Conservation (phyloP, 1,140 invertebrate species). For the Lucilia cuprina region DNA sequence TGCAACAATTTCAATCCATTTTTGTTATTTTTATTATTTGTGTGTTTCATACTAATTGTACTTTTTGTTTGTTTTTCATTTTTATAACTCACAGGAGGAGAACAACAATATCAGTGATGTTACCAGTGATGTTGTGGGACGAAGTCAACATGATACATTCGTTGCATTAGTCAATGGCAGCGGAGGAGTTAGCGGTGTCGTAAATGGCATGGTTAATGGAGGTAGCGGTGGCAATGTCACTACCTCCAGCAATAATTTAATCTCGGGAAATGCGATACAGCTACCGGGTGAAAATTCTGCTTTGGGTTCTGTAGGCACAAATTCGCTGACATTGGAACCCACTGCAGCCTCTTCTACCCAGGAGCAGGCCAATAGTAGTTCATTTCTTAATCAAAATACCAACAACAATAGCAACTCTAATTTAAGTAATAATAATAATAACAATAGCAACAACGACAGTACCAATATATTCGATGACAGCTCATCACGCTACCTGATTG, state of each 20-base stretch:
- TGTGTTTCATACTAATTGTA: neutral
- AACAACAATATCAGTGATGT: constrained; percentile 55
- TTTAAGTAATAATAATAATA: constrained; percentile 34
- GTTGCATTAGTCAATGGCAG: constrained; percentile 16
- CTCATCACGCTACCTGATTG: constrained; percentile 49
- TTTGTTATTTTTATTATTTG: neutral
- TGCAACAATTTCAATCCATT: no score
- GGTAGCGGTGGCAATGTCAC: constrained; percentile 12
- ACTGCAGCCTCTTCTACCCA: constrained; percentile 24
- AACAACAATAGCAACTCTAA: constrained; percentile 19
- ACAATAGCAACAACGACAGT: constrained; percentile 38
- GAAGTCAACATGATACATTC: neutral
- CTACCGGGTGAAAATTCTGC: constrained; percentile 29
- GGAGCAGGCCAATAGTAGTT: constrained; percentile 23
- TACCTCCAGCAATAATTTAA: neutral
- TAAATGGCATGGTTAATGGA: constrained; percentile 2
- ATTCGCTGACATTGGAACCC: constrained; percentile 18
- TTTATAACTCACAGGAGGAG: constrained; percentile 59
- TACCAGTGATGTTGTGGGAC: constrained; percentile 19
- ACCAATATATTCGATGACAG: constrained; percentile 31
- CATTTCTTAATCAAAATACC: neutral
- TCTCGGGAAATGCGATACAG: constrained; percentile 12
- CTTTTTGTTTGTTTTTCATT: constrained; percentile 20
- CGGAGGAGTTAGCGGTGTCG: neutral
- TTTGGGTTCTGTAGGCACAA: constrained; percentile 26